phyloP scores from a whole-genome alignment of 1,140 invertebrate genomes.

The Aphelenchoides fujianensis region DNA sequence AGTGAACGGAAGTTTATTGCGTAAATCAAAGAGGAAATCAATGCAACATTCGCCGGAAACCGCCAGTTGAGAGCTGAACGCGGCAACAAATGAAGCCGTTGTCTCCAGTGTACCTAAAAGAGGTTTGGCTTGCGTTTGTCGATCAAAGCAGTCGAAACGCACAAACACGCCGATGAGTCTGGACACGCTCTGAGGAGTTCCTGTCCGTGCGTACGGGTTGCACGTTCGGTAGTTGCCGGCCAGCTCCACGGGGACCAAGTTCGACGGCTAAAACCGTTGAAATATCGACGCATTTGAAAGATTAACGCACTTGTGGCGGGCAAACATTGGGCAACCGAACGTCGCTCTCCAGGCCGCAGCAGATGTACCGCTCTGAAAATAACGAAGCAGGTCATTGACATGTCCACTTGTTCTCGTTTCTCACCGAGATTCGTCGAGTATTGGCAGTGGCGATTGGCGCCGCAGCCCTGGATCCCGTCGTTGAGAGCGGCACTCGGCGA shows the following conservation, averaged over 20 bases:
- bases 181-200: conserved; percentile 57
- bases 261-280: conserved; percentile 57
- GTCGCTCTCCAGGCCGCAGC: conserved; percentile 59
- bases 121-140: too few relatives aligned
- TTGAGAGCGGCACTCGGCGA: conserved; percentile 60
- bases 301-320: conserved; percentile 2
- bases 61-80: conserved; percentile 48
- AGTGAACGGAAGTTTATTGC: not conserved
- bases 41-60: conserved; percentile 11
- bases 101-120: conserved; percentile 61
- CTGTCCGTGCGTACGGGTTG: conserved; percentile 54
- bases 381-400: not conserved
- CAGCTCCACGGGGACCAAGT: conserved; percentile 59
- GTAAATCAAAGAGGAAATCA: not conserved
- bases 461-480: conserved; percentile 59
- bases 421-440: conserved; percentile 56
- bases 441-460: conserved; percentile 59
- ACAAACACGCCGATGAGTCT: conserved; percentile 61
- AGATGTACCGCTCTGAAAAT: conserved; percentile 52
- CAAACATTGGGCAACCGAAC: conserved; percentile 56
- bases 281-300: too few relatives aligned
- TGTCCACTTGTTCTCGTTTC: too few relatives aligned
- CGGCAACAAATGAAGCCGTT: conserved; percentile 62
- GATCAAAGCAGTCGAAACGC: too few relatives aligned
- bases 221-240: conserved; percentile 61